A percentile compares a stretch with the other conserved stretches of the same genome.
Conservation (phyloP, 2,113 vertebrate genomes). For the Salvelinus fontinalis region DNA sequence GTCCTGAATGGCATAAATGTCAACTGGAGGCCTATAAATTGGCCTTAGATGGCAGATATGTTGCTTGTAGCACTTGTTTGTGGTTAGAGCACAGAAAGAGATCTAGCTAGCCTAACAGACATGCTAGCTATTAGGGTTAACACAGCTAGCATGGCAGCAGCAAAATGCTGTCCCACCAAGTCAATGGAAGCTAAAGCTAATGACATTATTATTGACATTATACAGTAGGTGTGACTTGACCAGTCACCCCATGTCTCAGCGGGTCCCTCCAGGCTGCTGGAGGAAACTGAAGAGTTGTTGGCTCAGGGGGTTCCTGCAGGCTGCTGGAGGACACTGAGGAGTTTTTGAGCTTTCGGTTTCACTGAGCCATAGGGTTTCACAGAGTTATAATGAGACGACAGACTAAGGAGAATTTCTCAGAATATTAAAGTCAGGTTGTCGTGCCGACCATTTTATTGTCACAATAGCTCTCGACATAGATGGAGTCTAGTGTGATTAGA, state of each 20-base stretch:
- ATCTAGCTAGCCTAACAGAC: background rate
- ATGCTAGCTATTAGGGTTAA: too few species aligned
- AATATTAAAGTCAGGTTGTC: background rate
- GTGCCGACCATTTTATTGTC: background rate
- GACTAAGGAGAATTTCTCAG: background rate
- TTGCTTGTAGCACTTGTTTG: slow-evolving; percentile 19
- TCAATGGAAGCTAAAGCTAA: background rate
- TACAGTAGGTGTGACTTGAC: too few species aligned
- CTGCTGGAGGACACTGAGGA: too few species aligned
- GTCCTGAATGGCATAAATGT: background rate
- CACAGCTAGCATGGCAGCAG: background rate
- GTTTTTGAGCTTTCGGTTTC: background rate
- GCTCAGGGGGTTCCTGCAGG: too few species aligned
- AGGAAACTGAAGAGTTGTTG: background rate
- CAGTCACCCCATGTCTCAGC: too few species aligned
- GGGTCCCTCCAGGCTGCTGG: too few species aligned
- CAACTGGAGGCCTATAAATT: slow-evolving; percentile 6
- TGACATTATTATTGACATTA: too few species aligned
- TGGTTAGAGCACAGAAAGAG: background rate
- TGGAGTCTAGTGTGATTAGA: too few species aligned
- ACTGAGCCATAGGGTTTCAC: background rate
- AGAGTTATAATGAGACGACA: background rate
- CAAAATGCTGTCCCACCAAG: background rate
- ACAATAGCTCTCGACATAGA: background rate
- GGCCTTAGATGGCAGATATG: slow-evolving; percentile 13